phyloP scores from a whole-genome alignment of 2,113 vertebrate species.

The Circaetus gallicus region DNA sequence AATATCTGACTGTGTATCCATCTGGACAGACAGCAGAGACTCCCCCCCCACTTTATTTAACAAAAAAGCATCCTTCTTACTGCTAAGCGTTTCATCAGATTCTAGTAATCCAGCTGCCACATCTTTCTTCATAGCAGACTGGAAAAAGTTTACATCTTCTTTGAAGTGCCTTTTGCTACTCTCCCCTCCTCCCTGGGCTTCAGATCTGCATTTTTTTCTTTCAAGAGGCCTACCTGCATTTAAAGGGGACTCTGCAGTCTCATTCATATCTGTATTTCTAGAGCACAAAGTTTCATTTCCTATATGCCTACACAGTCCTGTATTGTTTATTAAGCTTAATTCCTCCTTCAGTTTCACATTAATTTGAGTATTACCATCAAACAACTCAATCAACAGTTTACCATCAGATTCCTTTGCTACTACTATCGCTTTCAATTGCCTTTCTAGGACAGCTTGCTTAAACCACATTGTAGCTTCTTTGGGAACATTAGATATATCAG shows the following conservation, averaged over 20 bases:
- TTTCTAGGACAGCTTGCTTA: slow-evolving; percentile 72
- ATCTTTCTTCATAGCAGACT: neutral
- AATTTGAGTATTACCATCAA: slow-evolving; percentile 79
- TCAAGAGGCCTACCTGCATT: neutral
- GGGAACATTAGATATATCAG: slow-evolving; percentile 76
- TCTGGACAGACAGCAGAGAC: neutral
- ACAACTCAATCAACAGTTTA: slow-evolving; percentile 85
- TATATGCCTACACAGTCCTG: neutral
- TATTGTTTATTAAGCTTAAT: slow-evolving; percentile 50
- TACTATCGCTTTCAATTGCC: slow-evolving; percentile 76
- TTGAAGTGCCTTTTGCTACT: neutral
- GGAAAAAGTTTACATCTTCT: neutral
- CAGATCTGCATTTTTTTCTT: neutral
- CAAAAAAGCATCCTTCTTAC: neutral
- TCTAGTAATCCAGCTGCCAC: neutral
- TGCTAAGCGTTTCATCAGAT: neutral
- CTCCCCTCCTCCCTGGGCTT: neutral
- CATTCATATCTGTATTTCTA: neutral
- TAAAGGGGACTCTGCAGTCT: neutral
- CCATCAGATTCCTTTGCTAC: slow-evolving; percentile 86
- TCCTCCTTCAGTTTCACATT: slow-evolving; percentile 81
- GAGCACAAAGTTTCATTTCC: neutral
- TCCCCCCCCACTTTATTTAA: neutral
- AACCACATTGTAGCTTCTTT: slow-evolving; percentile 81
- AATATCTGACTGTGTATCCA: neutral